phyloP scores from a whole-genome alignment of 2,888 invertebrate genomes.

The Tinea semifulvella region DNA sequence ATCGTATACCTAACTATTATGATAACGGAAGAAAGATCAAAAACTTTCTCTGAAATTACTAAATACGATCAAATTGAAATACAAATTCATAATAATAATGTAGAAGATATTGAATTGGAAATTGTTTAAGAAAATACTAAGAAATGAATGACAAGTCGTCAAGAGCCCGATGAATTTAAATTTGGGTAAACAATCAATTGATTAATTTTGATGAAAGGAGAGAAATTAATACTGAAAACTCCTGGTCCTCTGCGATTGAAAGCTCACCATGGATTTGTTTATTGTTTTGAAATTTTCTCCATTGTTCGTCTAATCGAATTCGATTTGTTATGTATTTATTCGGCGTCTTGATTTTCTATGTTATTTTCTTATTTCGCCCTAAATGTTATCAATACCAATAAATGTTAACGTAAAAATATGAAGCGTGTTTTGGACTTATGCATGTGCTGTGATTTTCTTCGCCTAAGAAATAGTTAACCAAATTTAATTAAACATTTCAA shows the following conservation, averaged over 20 bases:
- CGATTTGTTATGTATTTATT: slow-evolving; percentile 26
- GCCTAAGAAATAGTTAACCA: too few species aligned
- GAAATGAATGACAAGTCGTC: slow-evolving; percentile 12
- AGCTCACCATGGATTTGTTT: slow-evolving; percentile 18
- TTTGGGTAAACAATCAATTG: slow-evolving; percentile 27
- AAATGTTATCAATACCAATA: too few species aligned
- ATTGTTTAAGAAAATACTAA: background rate
- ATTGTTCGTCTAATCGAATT: slow-evolving; percentile 31
- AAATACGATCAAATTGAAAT: too few species aligned
- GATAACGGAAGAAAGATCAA: too few species aligned
- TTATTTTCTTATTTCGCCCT: too few species aligned
- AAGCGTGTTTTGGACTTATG: too few species aligned
- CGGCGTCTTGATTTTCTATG: slow-evolving; percentile 13
- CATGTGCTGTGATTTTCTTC: too few species aligned
- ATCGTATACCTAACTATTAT: too few species aligned
- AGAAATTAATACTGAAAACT: slow-evolving; percentile 24
- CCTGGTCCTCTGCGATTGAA: slow-evolving; percentile 22
- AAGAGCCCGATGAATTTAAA: slow-evolving; percentile 11
- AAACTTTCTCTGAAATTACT: too few species aligned
- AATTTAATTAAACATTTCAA: too few species aligned
- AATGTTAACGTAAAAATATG: too few species aligned
- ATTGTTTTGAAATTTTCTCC: slow-evolving; percentile 25
- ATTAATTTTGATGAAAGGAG: slow-evolving; percentile 30
- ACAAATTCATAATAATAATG: too few species aligned
- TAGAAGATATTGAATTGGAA: background rate